phyloP scores from a whole-genome alignment of 2,888 invertebrate species.

The Scrobipalpa atriplicella region DNA sequence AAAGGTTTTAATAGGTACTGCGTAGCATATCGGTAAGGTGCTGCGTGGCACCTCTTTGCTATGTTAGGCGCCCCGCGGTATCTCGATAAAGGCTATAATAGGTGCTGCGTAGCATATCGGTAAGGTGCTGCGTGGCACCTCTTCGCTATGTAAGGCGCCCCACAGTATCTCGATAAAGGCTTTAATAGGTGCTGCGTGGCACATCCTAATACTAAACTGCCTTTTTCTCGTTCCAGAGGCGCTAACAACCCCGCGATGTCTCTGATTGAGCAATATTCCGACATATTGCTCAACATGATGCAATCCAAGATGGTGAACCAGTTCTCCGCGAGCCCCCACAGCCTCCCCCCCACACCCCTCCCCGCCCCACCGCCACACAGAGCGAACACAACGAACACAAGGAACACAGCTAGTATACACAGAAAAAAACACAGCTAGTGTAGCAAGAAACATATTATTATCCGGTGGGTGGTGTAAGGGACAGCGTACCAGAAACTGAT shows the following conservation, averaged over 20 bases:
- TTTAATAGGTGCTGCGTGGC: neutral
- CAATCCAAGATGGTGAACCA: constrained; percentile 77
- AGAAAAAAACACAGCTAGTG: no score
- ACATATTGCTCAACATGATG: constrained; percentile 83
- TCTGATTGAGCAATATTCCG: constrained; percentile 85
- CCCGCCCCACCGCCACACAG: neutral
- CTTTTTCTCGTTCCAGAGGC: constrained; percentile 49
- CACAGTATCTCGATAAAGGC: neutral
- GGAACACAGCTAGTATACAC: neutral
- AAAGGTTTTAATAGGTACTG: no score
- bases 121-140: neutral
- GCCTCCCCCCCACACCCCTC: neutral
- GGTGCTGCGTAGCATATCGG: neutral
- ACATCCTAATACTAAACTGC: neutral
- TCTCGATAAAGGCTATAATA: no score
- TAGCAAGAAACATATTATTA: no score
- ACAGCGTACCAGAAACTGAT: no score
- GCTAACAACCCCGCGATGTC: constrained; percentile 72
- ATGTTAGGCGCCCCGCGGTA: no score
- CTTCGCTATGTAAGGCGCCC: neutral
- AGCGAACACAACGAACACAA: neutral
- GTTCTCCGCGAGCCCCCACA: constrained; percentile 49
- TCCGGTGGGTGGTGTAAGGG: no score
- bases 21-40: no score
- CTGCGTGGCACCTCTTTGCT: no score